phyloP scores from a whole-genome alignment of 2,113 vertebrate species.

The Phyllopteryx taeniolatus region DNA sequence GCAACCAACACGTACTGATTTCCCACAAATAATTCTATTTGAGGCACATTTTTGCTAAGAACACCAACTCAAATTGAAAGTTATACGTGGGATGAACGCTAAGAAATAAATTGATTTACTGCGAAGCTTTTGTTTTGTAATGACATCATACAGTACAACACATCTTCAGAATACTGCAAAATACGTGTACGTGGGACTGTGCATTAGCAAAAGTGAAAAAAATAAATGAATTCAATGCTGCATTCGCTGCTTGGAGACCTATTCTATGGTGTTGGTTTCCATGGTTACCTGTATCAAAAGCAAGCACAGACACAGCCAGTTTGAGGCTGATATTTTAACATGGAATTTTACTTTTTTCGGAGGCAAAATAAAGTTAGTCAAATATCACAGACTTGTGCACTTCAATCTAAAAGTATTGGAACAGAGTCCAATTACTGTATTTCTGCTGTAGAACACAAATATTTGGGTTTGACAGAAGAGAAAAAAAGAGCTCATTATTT shows the following conservation, averaged over 20 bases:
- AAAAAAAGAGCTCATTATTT: too few species aligned
- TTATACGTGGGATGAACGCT: neutral
- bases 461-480: neutral
- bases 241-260: constrained; percentile 36
- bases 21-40: neutral
- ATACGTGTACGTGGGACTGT: neutral
- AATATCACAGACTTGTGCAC: neutral
- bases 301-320: constrained; percentile 23
- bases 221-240: neutral
- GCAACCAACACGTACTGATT: neutral
- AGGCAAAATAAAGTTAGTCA: neutral
- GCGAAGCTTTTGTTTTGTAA: neutral
- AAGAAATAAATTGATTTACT: neutral
- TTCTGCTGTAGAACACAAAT: neutral
- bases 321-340: constrained; percentile 33
- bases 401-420: neutral
- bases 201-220: constrained; percentile 3
- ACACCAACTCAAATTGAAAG: neutral
- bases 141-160: neutral
- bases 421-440: neutral
- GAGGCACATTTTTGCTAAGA: neutral
- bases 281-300: constrained; percentile 54
- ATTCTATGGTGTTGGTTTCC: constrained; percentile 58
- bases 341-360: constrained; percentile 11
- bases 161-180: neutral